Evolutionary conservation across 2,888 invertebrate genomes (phyloP).

Genomic region (Eueremaeus valkanovi): DNA sequence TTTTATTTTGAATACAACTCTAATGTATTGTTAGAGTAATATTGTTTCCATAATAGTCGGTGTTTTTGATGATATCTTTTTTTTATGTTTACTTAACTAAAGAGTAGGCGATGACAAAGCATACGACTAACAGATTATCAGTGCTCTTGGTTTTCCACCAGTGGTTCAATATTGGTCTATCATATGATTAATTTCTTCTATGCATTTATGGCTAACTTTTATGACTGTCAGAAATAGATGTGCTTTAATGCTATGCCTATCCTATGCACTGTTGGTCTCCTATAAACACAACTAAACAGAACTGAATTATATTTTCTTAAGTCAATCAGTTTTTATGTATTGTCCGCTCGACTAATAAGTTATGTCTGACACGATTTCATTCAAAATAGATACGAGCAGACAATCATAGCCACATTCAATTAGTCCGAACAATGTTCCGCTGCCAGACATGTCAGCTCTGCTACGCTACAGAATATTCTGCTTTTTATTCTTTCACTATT

Average conservation of each 20-base stretch:
- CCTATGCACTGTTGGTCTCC: background rate
- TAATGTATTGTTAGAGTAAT: too few species aligned
- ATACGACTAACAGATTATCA: too few species aligned
- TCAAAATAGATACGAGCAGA: background rate
- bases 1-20: too few species aligned
- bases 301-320: slow-evolving; percentile 9
- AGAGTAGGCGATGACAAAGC: too few species aligned
- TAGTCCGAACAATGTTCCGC: background rate
- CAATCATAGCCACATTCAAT: background rate
- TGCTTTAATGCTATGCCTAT: background rate
- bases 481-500: too few species aligned
- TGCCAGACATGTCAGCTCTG: background rate
- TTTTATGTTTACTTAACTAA: too few species aligned
- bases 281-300: background rate
- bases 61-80: too few species aligned
- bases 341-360: background rate
- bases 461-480: too few species aligned
- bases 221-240: background rate
- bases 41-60: too few species aligned
- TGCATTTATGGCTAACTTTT: slow-evolving; percentile 6
- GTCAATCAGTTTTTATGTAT: background rate
- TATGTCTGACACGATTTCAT: background rate
- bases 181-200: background rate
- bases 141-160: too few species aligned
- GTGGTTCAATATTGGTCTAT: too few species aligned